These are phyloP conservation scores for Heliconius erato DNA, from an alignment of 2,888 invertebrate genomes.

Conservation along the genomic window DNA sequence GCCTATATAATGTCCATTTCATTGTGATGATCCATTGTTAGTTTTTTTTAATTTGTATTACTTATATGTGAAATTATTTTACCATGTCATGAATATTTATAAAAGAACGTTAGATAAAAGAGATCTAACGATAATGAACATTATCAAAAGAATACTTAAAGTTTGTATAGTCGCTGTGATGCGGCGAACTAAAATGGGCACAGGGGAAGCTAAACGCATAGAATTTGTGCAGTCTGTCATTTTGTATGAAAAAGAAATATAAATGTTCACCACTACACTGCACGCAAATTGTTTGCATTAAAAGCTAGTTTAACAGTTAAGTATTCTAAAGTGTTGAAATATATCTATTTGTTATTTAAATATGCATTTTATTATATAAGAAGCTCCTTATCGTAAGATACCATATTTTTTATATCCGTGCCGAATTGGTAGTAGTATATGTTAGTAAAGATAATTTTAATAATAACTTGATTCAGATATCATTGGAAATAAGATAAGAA, in stretches of 20 bases:
- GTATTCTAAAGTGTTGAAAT: not conserved
- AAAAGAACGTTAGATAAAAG: not conserved
- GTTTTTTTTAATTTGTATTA: too few species aligned
- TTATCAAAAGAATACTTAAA: conserved; percentile 4
- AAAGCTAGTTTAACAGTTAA: conserved; percentile 4
- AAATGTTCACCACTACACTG: conserved; percentile 3
- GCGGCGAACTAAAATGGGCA: not conserved
- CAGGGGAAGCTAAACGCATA: conserved; percentile 14
- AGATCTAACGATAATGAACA: conserved; percentile 1
- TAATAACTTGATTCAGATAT: not conserved
- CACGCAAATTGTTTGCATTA: conserved; percentile 14
- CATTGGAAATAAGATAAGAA: not conserved
- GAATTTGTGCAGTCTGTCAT: conserved; percentile 15
- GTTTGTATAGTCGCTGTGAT: not conserved
- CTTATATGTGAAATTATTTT: not conserved
- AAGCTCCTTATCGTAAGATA: too few species aligned
- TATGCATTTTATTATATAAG: not conserved
- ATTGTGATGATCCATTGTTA: too few species aligned
- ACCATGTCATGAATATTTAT: conserved; percentile 3
- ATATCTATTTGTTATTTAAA: not conserved
- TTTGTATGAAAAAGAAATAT: conserved; percentile 23
- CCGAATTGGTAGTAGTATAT: too few species aligned
- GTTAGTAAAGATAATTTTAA: not conserved
- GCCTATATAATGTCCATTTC: too few species aligned
- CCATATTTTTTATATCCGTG: too few species aligned